phyloP scores from a whole-genome alignment of 2,888 invertebrate species.

The Crossocerus cetratus region DNA sequence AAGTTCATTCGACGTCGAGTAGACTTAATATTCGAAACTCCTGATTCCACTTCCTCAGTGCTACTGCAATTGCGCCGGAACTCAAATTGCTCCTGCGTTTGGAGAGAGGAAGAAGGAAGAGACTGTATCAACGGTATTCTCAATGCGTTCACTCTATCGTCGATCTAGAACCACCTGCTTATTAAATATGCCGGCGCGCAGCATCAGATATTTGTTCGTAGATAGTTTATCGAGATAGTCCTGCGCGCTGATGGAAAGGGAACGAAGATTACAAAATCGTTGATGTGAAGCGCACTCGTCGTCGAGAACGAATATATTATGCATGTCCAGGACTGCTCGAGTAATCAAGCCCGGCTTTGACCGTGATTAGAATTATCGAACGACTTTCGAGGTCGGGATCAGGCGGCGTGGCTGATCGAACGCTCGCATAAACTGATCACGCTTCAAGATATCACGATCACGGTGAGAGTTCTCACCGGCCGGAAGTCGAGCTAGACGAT shows the following conservation, averaged over 20 bases:
- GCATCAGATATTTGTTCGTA: too few species aligned
- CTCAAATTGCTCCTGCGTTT: too few species aligned
- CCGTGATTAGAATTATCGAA: conserved; percentile 69
- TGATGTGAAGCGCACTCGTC: conserved; percentile 28
- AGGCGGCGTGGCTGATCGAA: conserved; percentile 39
- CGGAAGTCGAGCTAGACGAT: conserved; percentile 64
- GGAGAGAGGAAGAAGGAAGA: too few species aligned
- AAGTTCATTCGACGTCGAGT: too few species aligned
- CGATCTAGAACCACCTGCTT: too few species aligned
- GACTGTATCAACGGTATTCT: too few species aligned
- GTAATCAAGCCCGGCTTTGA: conserved; percentile 54
- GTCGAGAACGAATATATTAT: conserved; percentile 52
- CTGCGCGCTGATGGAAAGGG: background rate
- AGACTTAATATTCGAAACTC: too few species aligned
- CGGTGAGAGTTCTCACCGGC: conserved; percentile 61
- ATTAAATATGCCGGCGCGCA: background rate
- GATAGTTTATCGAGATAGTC: too few species aligned
- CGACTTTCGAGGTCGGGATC: conserved; percentile 72
- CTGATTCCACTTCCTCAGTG: too few species aligned
- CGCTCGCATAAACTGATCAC: conserved; percentile 23
- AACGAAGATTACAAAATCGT: conserved; percentile 44
- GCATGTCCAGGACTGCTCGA: conserved; percentile 60
- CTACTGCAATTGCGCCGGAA: too few species aligned
- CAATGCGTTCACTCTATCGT: too few species aligned
- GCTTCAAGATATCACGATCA: conserved; percentile 12